Evolutionary conservation across 2,797 vertebrate genomes (phyloP), one percentile per base, ranked within the genome.

Genomic region (Arctocebus calabarensis): DNA sequence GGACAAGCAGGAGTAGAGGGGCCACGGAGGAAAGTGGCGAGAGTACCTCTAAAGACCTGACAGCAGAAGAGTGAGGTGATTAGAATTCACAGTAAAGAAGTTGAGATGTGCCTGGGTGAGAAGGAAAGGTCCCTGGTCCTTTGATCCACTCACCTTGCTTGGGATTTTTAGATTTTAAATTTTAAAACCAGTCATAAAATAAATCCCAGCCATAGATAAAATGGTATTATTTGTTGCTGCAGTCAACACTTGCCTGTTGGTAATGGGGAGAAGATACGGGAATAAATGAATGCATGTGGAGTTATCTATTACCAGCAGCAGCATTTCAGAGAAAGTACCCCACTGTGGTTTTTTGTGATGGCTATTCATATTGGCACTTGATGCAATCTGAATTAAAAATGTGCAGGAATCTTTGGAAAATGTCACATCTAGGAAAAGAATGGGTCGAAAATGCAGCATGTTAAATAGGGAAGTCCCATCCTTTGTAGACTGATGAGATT

Each of bases 171-270:
- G 16, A 52, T 32, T 64, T 90, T 73, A 57, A 62, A 43, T 66
- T 88, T 70, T 78, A 66, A 37, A 88, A 64, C 7, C 57, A 75
- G 7, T 7, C 7, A 92, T 61, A 78, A 85, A 85, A 66, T 84
- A 90, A 62, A 73, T 45, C 40, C 17, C 52, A 92, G 64, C 83
- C 73, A 55, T 34, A 37, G 37, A 79, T 57, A 95, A 94, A 88
- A 48, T 78, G 43, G 32, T 70, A 29, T 48, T 83, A 48, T 90
- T 88, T 91, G 27, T 79, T 77, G 90, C 75, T 91, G 34, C 14
- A 45, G 27, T 82, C 52, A 92, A 70, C 77, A 45, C 29, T 7
- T 84, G 17, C 8, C 45, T 25, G 2, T 57, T 64, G 57, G 32
- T 45, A 89, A 78, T 23, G 17, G 88, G 55, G n/a, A 78, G 59